These are phyloP conservation scores for Pipistrellus pipistrellus DNA, from an alignment of 2,797 vertebrate genomes.

Conservation along the genomic window DNA sequence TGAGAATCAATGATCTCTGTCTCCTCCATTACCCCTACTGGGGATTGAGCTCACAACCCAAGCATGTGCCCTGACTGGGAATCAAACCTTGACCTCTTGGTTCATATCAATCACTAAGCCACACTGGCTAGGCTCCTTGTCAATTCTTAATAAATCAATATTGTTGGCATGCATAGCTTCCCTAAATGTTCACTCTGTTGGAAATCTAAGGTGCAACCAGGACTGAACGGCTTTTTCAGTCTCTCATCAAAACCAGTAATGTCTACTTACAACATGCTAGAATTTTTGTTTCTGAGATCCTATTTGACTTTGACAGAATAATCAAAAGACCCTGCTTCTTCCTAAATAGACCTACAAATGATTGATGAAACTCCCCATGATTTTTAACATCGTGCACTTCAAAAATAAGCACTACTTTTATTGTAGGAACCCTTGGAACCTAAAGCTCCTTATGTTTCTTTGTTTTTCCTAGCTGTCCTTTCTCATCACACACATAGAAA, in stretches of 20 bases:
- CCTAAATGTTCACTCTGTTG: neutral
- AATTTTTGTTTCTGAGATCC: neutral
- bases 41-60: too few relatives aligned
- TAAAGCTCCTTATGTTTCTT: neutral
- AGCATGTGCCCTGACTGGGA: too few relatives aligned
- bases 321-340: slow-evolving; percentile 26
- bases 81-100: too few relatives aligned
- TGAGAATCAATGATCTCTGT: too few relatives aligned
- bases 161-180: neutral
- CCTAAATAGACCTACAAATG: slow-evolving; percentile 12
- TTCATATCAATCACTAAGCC: too few relatives aligned
- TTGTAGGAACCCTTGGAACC: neutral
- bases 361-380: neutral
- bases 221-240: neutral
- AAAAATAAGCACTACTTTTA: slow-evolving; percentile 46
- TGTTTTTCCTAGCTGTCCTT: neutral
- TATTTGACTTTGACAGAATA: slow-evolving; percentile 3
- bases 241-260: neutral
- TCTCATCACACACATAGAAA: slow-evolving; percentile 14
- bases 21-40: too few relatives aligned
- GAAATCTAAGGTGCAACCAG: neutral
- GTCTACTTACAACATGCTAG: neutral
- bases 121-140: neutral
- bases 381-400: slow-evolving; percentile 8
- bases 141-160: neutral